Evolutionary conservation across 1,140 invertebrate genomes (phyloP).

Genomic region (Zaprionus camerounensis): DNA sequence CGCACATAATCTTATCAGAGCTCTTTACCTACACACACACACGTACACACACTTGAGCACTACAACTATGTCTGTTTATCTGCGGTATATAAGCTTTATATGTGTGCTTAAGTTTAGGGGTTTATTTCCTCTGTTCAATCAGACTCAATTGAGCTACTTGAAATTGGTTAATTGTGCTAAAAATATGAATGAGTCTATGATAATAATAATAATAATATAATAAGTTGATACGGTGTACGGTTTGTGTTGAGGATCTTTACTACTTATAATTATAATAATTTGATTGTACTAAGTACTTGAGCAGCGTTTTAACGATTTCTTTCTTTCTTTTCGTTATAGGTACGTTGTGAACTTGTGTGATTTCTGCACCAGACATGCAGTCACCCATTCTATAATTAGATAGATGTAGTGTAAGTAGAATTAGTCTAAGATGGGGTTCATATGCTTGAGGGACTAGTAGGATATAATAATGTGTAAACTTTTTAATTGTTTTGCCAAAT

Average conservation of each 20-base stretch:
- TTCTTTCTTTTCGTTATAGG: conserved; percentile 53
- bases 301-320: not conserved
- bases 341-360: conserved; percentile 39
- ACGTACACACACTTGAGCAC: not conserved
- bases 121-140: not conserved
- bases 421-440: not conserved
- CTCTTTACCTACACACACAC: conserved; percentile 28
- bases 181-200: conserved; percentile 49
- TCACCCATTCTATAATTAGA: not conserved
- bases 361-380: not conserved
- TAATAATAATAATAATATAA: conserved; percentile 41
- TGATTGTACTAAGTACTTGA: not conserved
- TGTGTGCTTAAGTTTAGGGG: conserved; percentile 11
- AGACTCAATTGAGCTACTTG: conserved; percentile 47
- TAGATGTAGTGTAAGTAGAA: conserved; percentile 1
- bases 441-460: not conserved
- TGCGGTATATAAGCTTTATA: conserved; percentile 2
- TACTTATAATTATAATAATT: not conserved
- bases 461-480: not conserved
- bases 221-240: conserved; percentile 14
- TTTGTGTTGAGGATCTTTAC: conserved; percentile 13
- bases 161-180: conserved; percentile 42
- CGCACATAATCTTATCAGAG: conserved; percentile 62
- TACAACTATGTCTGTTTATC: not conserved
- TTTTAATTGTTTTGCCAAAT: not conserved